A percentile compares a stretch with the other conserved stretches of the same genome.
Conservation (phyloP, 2,113 vertebrate species). For the Erpornis zantholeuca region DNA sequence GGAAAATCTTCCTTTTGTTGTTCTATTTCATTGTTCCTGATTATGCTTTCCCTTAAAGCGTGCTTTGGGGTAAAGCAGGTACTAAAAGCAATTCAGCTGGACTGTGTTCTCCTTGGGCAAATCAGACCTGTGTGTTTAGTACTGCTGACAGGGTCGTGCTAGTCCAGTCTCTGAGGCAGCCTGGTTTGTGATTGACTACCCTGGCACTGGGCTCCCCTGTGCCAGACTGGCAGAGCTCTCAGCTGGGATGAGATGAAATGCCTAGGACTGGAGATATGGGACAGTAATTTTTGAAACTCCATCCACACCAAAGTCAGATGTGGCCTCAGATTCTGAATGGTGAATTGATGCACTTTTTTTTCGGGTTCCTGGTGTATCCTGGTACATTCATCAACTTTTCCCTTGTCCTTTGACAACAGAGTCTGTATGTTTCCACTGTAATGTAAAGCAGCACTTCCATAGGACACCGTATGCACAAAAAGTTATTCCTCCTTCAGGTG, state of each 20-base stretch:
- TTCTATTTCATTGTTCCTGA: background rate
- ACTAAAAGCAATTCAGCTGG: background rate
- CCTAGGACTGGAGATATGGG: background rate
- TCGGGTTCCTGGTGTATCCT: background rate
- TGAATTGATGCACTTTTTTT: background rate
- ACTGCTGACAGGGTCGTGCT: rapidly evolving
- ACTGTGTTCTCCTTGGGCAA: background rate
- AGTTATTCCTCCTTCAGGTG: background rate
- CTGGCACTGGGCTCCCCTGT: rapidly evolving
- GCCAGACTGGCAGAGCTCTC: background rate
- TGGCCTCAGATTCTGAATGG: background rate
- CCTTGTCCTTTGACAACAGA: background rate
- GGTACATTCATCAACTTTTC: background rate
- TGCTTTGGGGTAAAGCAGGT: background rate
- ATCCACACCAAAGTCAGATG: background rate
- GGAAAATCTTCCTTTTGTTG: background rate
- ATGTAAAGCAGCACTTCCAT: background rate
- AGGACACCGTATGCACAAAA: background rate
- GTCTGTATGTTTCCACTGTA: background rate
- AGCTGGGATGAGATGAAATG: background rate
- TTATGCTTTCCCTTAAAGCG: background rate
- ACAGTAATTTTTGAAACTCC: background rate
- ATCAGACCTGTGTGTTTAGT: background rate
- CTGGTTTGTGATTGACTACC: background rate
- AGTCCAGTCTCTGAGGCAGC: background rate